phyloP scores from a whole-genome alignment of 2,113 vertebrate genomes.

The Grammomys surdaster region DNA sequence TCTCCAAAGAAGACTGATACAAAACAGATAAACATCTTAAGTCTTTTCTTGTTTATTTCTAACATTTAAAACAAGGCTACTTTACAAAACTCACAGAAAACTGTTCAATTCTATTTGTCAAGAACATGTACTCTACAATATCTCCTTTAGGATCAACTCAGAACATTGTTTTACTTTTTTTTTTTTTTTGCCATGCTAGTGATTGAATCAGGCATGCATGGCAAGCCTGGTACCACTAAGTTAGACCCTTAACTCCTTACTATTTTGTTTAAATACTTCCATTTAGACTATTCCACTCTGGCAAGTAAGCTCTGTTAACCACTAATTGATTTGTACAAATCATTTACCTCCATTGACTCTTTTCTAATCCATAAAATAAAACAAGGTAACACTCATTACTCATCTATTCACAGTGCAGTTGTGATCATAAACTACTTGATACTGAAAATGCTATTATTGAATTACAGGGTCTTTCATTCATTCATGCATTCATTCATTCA shows the following conservation, averaged over 20 bases:
- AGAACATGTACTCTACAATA: neutral
- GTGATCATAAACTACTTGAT: neutral
- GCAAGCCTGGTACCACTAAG: neutral
- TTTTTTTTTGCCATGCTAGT: neutral
- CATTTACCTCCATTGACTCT: neutral
- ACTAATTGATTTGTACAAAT: slow-evolving; percentile 31
- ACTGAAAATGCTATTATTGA: neutral
- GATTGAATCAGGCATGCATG: neutral
- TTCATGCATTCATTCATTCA: neutral
- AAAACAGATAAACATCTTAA: slow-evolving; percentile 10
- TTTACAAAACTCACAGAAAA: neutral
- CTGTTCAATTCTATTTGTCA: slow-evolving; percentile 1
- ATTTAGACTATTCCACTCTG: neutral
- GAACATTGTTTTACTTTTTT: neutral
- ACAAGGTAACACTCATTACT: neutral
- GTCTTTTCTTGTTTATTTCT: neutral
- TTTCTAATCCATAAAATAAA: slow-evolving; percentile 45
- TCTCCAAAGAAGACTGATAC: neutral
- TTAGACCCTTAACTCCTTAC: neutral
- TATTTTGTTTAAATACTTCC: slow-evolving; percentile 6
- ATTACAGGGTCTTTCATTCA: neutral
- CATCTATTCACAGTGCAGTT: slow-evolving; percentile 9
- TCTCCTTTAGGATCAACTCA: neutral
- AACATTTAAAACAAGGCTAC: slow-evolving; percentile 9
- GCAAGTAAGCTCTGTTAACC: neutral